Evolutionary conservation across 2,888 invertebrate species (phyloP), one percentile per base, ranked within the genome.

Genomic region (Drepanosiphum platanoidis): DNA sequence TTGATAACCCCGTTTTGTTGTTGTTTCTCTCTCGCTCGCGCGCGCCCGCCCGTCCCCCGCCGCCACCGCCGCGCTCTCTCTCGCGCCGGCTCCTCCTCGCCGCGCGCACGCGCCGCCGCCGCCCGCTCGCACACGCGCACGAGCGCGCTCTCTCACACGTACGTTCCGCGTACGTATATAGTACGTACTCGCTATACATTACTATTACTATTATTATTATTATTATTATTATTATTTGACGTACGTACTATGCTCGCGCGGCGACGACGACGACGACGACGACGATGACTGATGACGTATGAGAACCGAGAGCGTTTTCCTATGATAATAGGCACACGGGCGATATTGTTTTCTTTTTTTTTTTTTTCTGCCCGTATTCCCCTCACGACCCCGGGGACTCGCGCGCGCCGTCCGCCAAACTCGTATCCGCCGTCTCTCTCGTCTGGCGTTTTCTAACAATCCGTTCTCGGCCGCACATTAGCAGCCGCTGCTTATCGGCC

Each of bases 1-100:
- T 64, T 27, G 78, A 78, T 78, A 78, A 78, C 78, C 78, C 78
- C 78, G 78, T 78, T 66, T 46, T 78, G 78, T 78, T 78, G 78
- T 78, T 78, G 78, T 64, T 77, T 36, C 42, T 11, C 22, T 34
- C n/a, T 72, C 36, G 34, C 36, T 22, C 34, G n/a, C 61, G 22
- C 36, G 18, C 32, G 9, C 32, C 13, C 34, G 22, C 46, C 30
- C n/a, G 42, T n/a, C 5, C 5, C 34, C 5, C 5, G n/a, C 30
- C 18, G 22, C n/a, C 36, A 5, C 52, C 9, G 52, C 9, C 46
- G 13, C 72, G 1, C 11, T 11, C 32, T 2, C 34, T 18, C 66
- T 32, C 52, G 30, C 32, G 7, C 22, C 13, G 39, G 13, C 71
- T 36, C 27, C 36, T 27, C 27, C 58, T 11, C 75, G 2, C 61